Base-by-base conservation (phyloP, 2,113 vertebrate species). In the Rousettus leschenaultii region DNA sequence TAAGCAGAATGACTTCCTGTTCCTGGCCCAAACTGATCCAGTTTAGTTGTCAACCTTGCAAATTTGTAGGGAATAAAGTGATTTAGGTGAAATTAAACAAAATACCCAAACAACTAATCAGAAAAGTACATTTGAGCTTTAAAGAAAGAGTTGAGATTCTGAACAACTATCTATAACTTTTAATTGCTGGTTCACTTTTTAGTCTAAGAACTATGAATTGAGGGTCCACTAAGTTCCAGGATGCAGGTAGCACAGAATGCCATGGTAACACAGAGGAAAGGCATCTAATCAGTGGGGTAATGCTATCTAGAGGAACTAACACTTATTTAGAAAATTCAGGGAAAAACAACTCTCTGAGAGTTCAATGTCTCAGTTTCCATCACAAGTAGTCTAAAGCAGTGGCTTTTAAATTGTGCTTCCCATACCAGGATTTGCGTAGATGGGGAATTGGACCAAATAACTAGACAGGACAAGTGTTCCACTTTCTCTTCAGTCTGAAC, bases 141-240 rank as follows among this genome's bases (percentile, higher is more conserved):
- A 75, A 95, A 87, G 63, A 83, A 95, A 87, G 51, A 77, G 33
- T 18, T 78, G 75, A 91, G n/a, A 84, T 65, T 88, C 38, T 35
- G 21, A 93, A 94, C 59, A 53, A 86, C 7, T 59, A 19, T 53
- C 57, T 71, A 48, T 19, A 87, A 71, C 26, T 96, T 95, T 96
- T 91, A 78, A 87, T 43, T 78, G 73, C 35, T 85, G 33, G 40
- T 48, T 79, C 71, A 80, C 26, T 30, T 7, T 89, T 79, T 30
- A 83, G 35, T 91, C 33, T 57, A 92, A 78, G 1, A 5, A 88
- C 70, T 79, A 82, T 24, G 24, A 73, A 91, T 9, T 85, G 30
- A 94, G 26, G 35, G 35, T 16, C 45, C 51, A 82, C 77, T 48
- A 87, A 53, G 55, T 73, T n/a, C 30, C 38, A 88, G 24, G 51